Base-by-base conservation (phyloP, 2,888 invertebrate species). In the Eumacrocentrus americanus region DNA sequence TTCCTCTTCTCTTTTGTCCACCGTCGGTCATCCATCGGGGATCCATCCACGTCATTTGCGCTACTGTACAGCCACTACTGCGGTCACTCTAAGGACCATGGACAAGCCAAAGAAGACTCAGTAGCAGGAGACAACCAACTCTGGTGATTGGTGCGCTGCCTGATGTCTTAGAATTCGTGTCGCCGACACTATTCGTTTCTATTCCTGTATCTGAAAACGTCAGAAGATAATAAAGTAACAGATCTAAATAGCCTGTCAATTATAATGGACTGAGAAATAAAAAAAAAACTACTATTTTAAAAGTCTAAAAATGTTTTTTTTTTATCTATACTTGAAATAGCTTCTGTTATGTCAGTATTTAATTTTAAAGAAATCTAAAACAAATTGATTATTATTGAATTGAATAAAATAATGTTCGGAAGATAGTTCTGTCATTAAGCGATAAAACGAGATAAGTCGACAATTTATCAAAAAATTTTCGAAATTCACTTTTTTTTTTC, bases 1-100 rank as follows among this genome's bases (percentile, higher is more conserved):
- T 35, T 12, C 14, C 20, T 40, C 37, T 35, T 53, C 18, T 40
- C 46, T 59, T 62, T 62, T 35, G 55, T 51, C 63, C 61, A 56
- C 56, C 64, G 51, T 29, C 16, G 29, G 25, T 40, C 48, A 23
- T 23, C 20, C 34, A 34, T 16, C 48, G 58, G 48, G 47, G 54
- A 58, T 37, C 20, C n/a, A 53, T 38, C 34, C 55, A 48, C 53
- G 18, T 58, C 38, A 20, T 53, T 54, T 29, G 29, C 56, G 38
- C 16, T 57, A 40, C 60, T 54, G 60, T 60, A 60, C 60, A 54
- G 14, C 40, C 14, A 38, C 12, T 35, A 1, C 20, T 12, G 7
- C n/a, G 23, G 16, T 18, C 25, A 48, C 34, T 55, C 34, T 60
- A 60, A 42, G 40, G 54, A 54, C 42, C 40, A 34, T 20, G 22